Conservation (phyloP, 2,888 invertebrate species). For the Antheraea assamensis region DNA sequence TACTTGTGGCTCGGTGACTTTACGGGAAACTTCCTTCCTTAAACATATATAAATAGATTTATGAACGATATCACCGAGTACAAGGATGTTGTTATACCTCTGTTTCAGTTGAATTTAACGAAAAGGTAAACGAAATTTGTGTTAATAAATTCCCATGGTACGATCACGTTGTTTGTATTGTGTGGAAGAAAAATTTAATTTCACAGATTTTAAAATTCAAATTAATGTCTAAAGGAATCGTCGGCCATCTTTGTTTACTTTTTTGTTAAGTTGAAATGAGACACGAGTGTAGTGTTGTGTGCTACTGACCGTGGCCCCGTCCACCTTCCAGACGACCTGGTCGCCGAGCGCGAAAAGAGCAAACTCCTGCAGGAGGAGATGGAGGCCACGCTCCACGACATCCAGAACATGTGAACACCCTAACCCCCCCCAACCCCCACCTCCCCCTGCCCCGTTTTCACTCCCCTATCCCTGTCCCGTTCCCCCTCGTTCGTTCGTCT, state of each 20-base stretch:
- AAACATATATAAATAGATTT: background rate
- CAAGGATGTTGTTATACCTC: background rate
- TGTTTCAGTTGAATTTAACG: background rate
- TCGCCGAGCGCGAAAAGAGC: slow-evolving; percentile 97
- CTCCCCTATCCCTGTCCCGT: slow-evolving; percentile 41
- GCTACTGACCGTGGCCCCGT: slow-evolving; percentile 75
- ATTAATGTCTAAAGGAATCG: background rate
- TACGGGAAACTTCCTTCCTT: background rate
- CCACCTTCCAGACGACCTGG: slow-evolving; percentile 94
- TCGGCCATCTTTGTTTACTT: background rate
- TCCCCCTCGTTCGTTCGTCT: slow-evolving; percentile 35
- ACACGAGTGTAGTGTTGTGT: slow-evolving; percentile 49
- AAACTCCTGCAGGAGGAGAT: slow-evolving; percentile 98
- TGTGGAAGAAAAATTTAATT: background rate
- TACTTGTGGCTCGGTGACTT: slow-evolving; percentile 32
- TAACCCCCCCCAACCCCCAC: slow-evolving; percentile 47
- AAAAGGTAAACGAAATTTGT: background rate
- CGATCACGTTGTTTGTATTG: background rate
- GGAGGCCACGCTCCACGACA: slow-evolving; percentile 99
- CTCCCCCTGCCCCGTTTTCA: slow-evolving; percentile 44
- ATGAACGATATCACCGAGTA: background rate
- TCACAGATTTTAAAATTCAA: background rate
- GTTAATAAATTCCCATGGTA: background rate
- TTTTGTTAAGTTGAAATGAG: slow-evolving; percentile 1
- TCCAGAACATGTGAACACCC: slow-evolving; percentile 96